Conservation (phyloP, 2,888 invertebrate species). For the Phorcus lineatus region DNA sequence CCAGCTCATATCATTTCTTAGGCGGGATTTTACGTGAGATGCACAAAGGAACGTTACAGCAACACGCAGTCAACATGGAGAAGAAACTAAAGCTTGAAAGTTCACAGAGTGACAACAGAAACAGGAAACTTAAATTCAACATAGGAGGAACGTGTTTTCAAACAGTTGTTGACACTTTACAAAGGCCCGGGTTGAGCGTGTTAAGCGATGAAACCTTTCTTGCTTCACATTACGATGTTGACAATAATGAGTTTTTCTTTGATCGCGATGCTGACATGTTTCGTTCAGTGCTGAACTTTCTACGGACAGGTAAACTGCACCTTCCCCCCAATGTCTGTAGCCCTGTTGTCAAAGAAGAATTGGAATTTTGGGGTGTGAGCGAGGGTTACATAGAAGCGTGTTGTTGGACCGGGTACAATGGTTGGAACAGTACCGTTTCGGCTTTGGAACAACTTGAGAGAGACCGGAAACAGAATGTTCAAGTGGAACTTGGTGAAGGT, state of each 20-base stretch:
- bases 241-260: constrained; percentile 55
- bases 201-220: constrained; percentile 31
- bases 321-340: constrained; percentile 45
- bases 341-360: constrained; percentile 49
- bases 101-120: neutral
- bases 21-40: too few species aligned
- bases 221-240: constrained; percentile 37
- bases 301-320: constrained; percentile 58
- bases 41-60: too few species aligned
- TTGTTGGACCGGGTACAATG: constrained; percentile 55
- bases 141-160: constrained; percentile 35
- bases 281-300: constrained; percentile 55
- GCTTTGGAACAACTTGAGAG: constrained; percentile 38
- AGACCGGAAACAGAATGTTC: constrained; percentile 29
- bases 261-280: constrained; percentile 63
- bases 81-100: too few species aligned
- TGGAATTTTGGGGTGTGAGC: constrained; percentile 60
- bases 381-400: constrained; percentile 53
- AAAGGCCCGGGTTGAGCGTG: neutral
- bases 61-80: too few species aligned
- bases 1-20: too few species aligned
- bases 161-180: constrained; percentile 27
- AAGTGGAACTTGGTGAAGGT: neutral
- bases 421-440: constrained; percentile 30
- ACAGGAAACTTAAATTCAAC: constrained; percentile 29